phyloP scores from a whole-genome alignment of 2,113 vertebrate species.

The Drymodes brunneopygia region DNA sequence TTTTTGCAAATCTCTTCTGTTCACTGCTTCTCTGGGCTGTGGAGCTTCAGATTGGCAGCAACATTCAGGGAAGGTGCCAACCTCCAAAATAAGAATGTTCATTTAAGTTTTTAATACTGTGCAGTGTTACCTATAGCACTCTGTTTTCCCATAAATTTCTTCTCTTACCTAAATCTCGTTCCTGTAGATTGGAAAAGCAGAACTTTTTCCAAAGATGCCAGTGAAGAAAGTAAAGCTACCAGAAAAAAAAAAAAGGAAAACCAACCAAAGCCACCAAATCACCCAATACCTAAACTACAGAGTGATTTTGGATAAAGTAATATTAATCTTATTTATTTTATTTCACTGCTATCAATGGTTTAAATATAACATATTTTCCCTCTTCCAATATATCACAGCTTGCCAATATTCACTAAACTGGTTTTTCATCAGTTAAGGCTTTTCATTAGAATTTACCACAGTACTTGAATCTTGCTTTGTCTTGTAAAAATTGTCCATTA shows the following conservation, averaged over 20 bases:
- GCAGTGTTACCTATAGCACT: neutral
- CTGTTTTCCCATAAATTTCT: neutral
- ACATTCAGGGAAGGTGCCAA: neutral
- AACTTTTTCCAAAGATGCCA: neutral
- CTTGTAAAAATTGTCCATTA: neutral
- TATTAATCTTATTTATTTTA: neutral
- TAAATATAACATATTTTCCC: neutral
- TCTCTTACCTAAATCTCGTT: neutral
- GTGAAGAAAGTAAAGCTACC: neutral
- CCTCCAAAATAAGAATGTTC: neutral
- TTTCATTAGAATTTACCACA: neutral
- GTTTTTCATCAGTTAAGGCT: neutral
- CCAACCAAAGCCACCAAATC: neutral
- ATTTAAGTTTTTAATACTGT: neutral
- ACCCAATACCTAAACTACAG: neutral
- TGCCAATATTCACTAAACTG: neutral
- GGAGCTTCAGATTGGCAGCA: neutral
- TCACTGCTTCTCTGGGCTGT: neutral
- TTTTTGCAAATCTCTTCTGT: neutral
- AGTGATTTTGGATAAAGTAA: neutral
- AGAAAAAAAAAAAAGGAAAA: no score
- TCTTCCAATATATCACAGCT: neutral
- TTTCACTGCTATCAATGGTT: neutral
- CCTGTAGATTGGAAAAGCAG: neutral
- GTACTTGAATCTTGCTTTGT: neutral